Evolutionary conservation across 2,888 invertebrate species (phyloP), one percentile per base, ranked within the genome.

Genomic region (Bedellia somnulentella): DNA sequence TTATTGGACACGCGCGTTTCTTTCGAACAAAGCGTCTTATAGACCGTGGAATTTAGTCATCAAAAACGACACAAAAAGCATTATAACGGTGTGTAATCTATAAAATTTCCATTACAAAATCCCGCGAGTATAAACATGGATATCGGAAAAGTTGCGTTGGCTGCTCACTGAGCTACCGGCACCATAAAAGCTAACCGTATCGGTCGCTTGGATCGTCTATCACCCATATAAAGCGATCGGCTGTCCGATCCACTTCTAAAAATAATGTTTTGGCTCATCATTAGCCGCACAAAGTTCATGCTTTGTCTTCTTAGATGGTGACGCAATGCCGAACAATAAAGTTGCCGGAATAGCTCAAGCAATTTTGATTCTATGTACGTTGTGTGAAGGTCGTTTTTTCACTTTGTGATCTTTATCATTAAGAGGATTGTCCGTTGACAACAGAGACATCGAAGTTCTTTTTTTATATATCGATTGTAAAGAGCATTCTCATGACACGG

Each of bases 401-500:
- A n/a, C n/a, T n/a, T n/a, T n/a, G n/a, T n/a, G n/a, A n/a, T n/a
- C n/a, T 24, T 13, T 27, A 15, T 8, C 43, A 45, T 28, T 37
- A 37, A 68, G 61, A 64, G 71, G 68, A 68, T 67, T 59, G 63
- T 54, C 45, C 66, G 71, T 71, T 73, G 73, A 73, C 73, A 73
- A 75, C 70, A 67, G 68, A 75, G 70, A 73, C 70, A 71, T 73
- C 57, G 66, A 57, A 56, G 60, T 66, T 63, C 61, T 67, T 73
- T 73, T 57, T 73, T 73, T 66, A 54, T 66, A 70, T 71, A 68
- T 75, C 70, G 73, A 70, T 68, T 70, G 64, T 71, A 66, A 70
- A 68, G 62, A 68, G 62, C 66, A 61, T 66, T 68, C 71, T 70
- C 70, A 68, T 70, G 63, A 48, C 38, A 58, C 57, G 61, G 70